phyloP scores from a whole-genome alignment of 1,140 invertebrate genomes.

The Drosophila mauritiana region DNA sequence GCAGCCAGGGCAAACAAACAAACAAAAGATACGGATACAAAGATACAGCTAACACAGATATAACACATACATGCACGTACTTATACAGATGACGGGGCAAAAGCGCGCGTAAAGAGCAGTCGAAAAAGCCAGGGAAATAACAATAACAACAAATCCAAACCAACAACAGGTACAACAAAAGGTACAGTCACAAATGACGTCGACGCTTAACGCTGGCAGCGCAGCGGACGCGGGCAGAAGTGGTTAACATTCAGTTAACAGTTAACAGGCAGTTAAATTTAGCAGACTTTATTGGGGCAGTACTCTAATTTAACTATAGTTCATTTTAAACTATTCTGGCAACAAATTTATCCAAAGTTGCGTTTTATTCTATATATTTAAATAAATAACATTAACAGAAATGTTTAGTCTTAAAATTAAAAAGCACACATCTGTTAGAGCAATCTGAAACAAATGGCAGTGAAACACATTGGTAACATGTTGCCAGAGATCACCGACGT shows the following conservation, averaged over 20 bases:
- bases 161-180: constrained; percentile 77
- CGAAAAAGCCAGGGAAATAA: constrained; percentile 61
- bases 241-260: constrained; percentile 5
- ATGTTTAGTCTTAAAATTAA: too few relatives aligned
- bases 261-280: constrained; percentile 7
- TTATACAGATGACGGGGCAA: constrained; percentile 41
- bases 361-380: too few relatives aligned
- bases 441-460: not conserved
- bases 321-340: too few relatives aligned
- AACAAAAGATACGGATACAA: constrained; percentile 62
- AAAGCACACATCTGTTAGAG: not conserved
- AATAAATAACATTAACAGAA: not conserved
- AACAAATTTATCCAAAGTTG: not conserved
- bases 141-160: constrained; percentile 44
- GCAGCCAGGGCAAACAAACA: constrained; percentile 55
- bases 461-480: constrained; percentile 3
- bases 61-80: constrained; percentile 22
- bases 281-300: not conserved
- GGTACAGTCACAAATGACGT: constrained; percentile 71
- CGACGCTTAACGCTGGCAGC: constrained; percentile 16
- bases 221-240: constrained; percentile 15
- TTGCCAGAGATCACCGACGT: not conserved
- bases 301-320: not conserved
- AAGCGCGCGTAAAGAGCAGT: constrained; percentile 78
- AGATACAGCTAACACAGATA: constrained; percentile 66